Evolutionary conservation across 1,140 invertebrate species (phyloP).

Genomic region (Bombus superbus): DNA sequence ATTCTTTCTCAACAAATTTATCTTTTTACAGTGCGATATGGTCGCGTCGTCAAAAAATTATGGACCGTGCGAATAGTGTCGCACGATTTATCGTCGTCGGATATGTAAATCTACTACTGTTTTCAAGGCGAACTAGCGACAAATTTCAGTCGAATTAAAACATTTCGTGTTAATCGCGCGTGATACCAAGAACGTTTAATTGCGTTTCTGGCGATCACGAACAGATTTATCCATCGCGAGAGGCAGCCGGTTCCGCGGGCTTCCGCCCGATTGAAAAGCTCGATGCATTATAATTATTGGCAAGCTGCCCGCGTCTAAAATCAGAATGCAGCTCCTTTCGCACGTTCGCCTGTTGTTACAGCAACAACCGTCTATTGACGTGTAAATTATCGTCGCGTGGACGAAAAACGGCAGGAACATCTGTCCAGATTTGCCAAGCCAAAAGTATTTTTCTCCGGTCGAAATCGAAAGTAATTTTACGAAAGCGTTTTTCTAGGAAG

Average conservation of each 20-base stretch:
- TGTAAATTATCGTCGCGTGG: constrained; percentile 2
- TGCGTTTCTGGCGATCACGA: neutral
- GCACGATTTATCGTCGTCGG: neutral
- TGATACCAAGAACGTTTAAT: neutral
- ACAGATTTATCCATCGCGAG: neutral
- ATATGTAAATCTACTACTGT: neutral
- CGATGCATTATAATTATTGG: constrained; percentile 2
- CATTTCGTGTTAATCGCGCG: neutral
- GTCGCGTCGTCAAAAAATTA: no score
- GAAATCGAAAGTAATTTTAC: neutral
- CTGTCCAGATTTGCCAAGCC: no score
- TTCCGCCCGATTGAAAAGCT: constrained; percentile 1
- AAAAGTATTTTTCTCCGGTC: no score
- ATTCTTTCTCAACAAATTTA: neutral
- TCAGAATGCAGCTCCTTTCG: constrained; percentile 1
- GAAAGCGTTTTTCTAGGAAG: neutral
- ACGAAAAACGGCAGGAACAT: neutral
- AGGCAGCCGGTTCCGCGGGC: neutral
- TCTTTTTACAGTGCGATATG: neutral
- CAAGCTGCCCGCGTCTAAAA: constrained; percentile 24
- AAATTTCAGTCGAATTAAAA: constrained; percentile 1
- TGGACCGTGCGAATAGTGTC: no score
- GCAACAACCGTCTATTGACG: neutral
- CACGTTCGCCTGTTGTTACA: neutral
- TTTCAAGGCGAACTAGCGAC: neutral